Conservation (phyloP, 2,113 vertebrate species). For the Leptobrachium leishanense region DNA sequence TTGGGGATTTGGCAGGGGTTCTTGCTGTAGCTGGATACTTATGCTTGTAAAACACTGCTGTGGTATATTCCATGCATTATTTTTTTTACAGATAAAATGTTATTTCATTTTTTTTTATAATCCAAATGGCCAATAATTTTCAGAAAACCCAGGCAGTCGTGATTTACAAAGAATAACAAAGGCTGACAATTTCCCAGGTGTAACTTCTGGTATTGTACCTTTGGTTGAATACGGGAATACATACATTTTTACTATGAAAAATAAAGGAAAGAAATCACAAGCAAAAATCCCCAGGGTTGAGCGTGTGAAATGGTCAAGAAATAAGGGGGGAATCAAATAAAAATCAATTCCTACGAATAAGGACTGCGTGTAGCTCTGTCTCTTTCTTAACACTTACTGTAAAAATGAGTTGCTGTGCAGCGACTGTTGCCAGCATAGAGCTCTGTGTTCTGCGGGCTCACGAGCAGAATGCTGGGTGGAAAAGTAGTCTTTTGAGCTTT, state of each 20-base stretch:
- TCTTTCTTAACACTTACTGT: conserved; percentile 7
- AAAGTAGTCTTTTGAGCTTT: conserved; percentile 60
- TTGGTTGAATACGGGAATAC: neutral
- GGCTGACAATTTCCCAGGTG: neutral
- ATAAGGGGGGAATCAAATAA: neutral
- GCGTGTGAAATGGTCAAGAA: neutral
- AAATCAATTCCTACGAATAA: neutral
- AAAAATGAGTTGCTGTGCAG: conserved; percentile 26
- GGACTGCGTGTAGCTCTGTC: neutral
- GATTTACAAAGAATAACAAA: neutral
- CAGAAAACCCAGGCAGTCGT: too few relatives aligned
- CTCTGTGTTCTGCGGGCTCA: conserved; percentile 10
- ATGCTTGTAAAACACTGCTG: too few relatives aligned
- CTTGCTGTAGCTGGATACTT: too few relatives aligned
- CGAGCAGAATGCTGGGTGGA: conserved; percentile 51
- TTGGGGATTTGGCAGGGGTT: too few relatives aligned
- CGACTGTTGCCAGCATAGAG: conserved; percentile 4
- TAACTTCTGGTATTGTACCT: neutral
- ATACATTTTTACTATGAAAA: too few relatives aligned
- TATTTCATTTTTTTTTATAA: too few relatives aligned
- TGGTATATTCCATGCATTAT: too few relatives aligned
- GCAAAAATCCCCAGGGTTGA: neutral
- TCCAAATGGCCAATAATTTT: too few relatives aligned
- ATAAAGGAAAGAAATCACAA: neutral
- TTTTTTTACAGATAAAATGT: too few relatives aligned